Evolutionary conservation across 2,797 vertebrate genomes (phyloP).

Genomic region (Taenioides sp.): DNA sequence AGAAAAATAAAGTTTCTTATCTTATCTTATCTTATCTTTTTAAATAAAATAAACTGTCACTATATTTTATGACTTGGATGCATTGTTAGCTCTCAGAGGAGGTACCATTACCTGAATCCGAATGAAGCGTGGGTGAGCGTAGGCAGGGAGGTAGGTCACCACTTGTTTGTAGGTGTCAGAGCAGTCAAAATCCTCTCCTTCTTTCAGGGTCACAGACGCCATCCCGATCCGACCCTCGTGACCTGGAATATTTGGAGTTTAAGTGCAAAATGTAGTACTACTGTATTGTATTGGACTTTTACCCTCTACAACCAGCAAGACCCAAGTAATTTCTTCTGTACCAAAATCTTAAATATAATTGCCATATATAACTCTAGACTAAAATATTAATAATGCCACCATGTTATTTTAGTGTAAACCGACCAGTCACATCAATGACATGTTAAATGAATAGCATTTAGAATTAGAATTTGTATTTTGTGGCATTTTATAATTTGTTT

Average conservation of each 20-base stretch:
- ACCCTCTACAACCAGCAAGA: not conserved
- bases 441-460: too few relatives aligned
- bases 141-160: slow-evolving; percentile 78
- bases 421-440: not conserved
- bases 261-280: not conserved
- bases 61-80: too few relatives aligned
- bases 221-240: slow-evolving; percentile 89
- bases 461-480: too few relatives aligned
- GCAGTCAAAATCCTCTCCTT: slow-evolving; percentile 81
- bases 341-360: too few relatives aligned
- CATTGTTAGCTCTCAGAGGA: too few relatives aligned
- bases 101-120: slow-evolving; percentile 77
- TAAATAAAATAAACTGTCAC: too few relatives aligned
- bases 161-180: slow-evolving; percentile 74
- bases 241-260: slow-evolving; percentile 63
- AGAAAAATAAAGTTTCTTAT: too few relatives aligned
- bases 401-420: not conserved
- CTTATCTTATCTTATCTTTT: too few relatives aligned
- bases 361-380: too few relatives aligned
- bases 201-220: slow-evolving; percentile 81
- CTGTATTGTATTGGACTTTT: not conserved
- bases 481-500: too few relatives aligned
- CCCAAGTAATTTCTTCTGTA: not conserved
- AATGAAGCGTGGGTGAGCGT: slow-evolving; percentile 86
- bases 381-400: too few relatives aligned